These are phyloP conservation scores for Aplochiton taeniatus DNA, from an alignment of 2,797 vertebrate genomes.

Conservation along the genomic window DNA sequence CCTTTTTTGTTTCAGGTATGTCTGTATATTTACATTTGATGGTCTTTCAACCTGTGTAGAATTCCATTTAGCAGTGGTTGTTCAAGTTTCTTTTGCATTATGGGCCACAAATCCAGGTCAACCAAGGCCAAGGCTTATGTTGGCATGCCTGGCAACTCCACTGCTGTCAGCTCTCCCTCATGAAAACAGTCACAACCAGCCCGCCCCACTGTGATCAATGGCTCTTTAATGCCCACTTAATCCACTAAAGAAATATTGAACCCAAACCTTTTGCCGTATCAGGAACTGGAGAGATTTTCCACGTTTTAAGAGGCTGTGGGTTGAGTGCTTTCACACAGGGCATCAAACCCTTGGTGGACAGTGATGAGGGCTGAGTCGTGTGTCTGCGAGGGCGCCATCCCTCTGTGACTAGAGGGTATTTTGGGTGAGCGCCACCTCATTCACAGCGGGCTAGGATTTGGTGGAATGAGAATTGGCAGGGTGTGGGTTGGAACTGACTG, in stretches of 20 bases:
- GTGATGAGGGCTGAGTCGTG: slow-evolving; percentile 8
- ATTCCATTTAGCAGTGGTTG: slow-evolving; percentile 53
- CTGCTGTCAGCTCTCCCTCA: slow-evolving; percentile 61
- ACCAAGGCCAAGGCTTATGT: slow-evolving; percentile 51
- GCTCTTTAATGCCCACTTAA: slow-evolving; percentile 43
- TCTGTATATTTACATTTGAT: slow-evolving; percentile 34
- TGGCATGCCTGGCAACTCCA: slow-evolving; percentile 50
- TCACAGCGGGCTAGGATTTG: slow-evolving; percentile 5
- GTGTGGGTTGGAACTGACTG: neutral
- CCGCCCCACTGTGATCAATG: slow-evolving; percentile 51
- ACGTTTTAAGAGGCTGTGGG: slow-evolving; percentile 41
- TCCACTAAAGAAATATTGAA: slow-evolving; percentile 61
- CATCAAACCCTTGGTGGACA: slow-evolving; percentile 6
- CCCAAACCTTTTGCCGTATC: slow-evolving; percentile 41
- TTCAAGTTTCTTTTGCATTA: slow-evolving; percentile 60
- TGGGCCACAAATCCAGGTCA: slow-evolving; percentile 64
- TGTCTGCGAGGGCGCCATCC: neutral
- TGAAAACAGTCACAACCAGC: slow-evolving; percentile 56
- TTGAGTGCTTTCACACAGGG: slow-evolving; percentile 26
- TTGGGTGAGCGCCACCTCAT: slow-evolving; percentile 29
- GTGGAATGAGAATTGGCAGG: neutral
- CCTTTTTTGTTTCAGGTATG: no score
- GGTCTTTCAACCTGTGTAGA: slow-evolving; percentile 42
- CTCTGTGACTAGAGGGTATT: neutral
- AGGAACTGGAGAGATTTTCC: slow-evolving; percentile 41